Evolutionary conservation across 2,113 vertebrate genomes (phyloP), one percentile per base, ranked within the genome.

Genomic region (Cercocebus atys): DNA sequence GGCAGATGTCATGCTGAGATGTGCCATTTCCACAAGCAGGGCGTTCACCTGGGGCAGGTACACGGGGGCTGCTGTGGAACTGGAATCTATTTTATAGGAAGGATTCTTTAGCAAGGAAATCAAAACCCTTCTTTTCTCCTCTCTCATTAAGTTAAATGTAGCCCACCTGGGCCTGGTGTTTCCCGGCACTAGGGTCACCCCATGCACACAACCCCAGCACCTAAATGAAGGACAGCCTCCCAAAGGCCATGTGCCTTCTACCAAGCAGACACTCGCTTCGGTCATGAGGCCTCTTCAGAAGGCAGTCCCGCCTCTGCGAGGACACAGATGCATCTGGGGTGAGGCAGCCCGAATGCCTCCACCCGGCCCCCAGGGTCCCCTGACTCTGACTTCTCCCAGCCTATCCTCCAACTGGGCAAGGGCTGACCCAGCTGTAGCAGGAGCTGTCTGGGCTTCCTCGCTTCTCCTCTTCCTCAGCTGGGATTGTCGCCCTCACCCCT

Each of bases 161-260:
- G 0, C 3, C 9, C 9, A 3, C 1, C 4, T 16, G 11, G 3
- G 22, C 43, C 35, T 11, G 16, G 38, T 6, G 22, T 16, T 79
- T 70, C 38, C n/a, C 3, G 35, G 38, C 8, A 1, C 0, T 11
- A 8, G n/a, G 12, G 0, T n/a, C 20, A 18, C 32, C 22, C 27
- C 2, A 4, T 23, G 14, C 30, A 13, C 0, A 14, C 7, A 11
- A 45, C 25, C 38, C 4, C 2, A 23, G 50, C 11, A 23, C 59
- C 45, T 11, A 7, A 23, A n/a, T 16, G 43, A 43, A 76, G 57
- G 83, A 18, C 47, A 8, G 25, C 1, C 27, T 30, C 35, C 88
- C 66, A 32, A 92, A 57, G n/a, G 8, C 12, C 40, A 47, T 22
- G 14, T 75, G 17, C 11, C 30, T 38, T 72, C 64, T 22, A 10